Evolutionary conservation across 2,797 vertebrate species (phyloP).

Genomic region (Epinephelus coioides): DNA sequence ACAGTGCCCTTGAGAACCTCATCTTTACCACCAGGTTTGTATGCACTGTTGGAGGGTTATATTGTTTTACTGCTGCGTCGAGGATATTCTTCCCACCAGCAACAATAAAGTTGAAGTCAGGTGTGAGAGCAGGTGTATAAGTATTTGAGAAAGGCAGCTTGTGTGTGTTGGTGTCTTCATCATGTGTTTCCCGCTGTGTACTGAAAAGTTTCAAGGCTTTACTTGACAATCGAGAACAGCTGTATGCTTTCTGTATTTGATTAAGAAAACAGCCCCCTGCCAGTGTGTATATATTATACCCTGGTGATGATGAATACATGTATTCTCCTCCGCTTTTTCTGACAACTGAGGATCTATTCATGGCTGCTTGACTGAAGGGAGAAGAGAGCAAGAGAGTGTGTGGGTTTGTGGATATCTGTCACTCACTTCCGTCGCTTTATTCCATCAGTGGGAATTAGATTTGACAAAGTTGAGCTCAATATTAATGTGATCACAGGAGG

Average conservation of each 20-base stretch:
- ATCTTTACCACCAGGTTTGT: conserved; percentile 81
- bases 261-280: conserved; percentile 55
- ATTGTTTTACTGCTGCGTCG: conserved; percentile 19
- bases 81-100: conserved; percentile 19
- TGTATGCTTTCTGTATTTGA: conserved; percentile 58
- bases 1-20: conserved; percentile 78
- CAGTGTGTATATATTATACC: conserved; percentile 49
- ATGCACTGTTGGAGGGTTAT: neutral
- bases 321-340: conserved; percentile 45
- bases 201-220: conserved; percentile 49
- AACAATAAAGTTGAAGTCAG: conserved; percentile 44
- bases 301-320: conserved; percentile 59
- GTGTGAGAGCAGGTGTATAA: conserved; percentile 21
- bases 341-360: conserved; percentile 68
- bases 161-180: conserved; percentile 27
- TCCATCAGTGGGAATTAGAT: conserved; percentile 77
- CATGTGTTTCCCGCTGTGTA: conserved; percentile 6
- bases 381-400: conserved; percentile 55
- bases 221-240: conserved; percentile 42
- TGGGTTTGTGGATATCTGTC: conserved; percentile 71
- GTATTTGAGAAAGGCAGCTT: conserved; percentile 8
- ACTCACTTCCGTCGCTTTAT: conserved; percentile 71
- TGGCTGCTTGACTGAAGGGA: conserved; percentile 54
- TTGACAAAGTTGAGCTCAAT: conserved; percentile 77
- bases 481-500: conserved; percentile 80